These are phyloP conservation scores for Grammomys dolichurus DNA, from an alignment of 2,113 vertebrate species.

Conservation along the genomic window DNA sequence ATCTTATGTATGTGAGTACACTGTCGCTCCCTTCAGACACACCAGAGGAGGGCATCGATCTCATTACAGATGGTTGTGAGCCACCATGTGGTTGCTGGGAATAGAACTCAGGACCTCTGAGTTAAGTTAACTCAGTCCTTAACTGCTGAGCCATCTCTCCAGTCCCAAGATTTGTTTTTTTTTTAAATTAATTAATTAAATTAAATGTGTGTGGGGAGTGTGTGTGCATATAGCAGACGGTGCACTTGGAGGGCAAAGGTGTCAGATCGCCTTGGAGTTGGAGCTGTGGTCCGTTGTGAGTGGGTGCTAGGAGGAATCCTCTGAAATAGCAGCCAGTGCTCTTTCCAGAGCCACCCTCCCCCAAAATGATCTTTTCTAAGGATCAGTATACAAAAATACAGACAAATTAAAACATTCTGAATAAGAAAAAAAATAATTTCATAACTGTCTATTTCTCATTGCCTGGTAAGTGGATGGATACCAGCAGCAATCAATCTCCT, in stretches of 20 bases:
- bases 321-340: background rate
- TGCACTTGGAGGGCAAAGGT: background rate
- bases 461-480: background rate
- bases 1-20: no score
- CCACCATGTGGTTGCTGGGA: no score
- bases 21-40: no score
- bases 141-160: background rate
- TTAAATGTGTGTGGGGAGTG: no score
- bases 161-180: background rate
- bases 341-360: no score
- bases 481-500: slow-evolving; percentile 67
- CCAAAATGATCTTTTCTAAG: background rate
- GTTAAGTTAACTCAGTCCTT: no score
- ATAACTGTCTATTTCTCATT: background rate
- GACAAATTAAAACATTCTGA: slow-evolving; percentile 40
- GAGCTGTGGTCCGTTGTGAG: background rate
- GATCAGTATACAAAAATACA: background rate
- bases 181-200: background rate
- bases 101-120: background rate
- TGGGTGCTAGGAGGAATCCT: no score
- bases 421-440: background rate
- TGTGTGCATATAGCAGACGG: no score
- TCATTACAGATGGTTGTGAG: no score
- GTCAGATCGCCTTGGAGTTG: background rate
- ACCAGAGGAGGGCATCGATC: no score